Percentiles rank a stretch among this genome's conserved stretches.
Evolutionary conservation across 2,113 vertebrate genomes (phyloP).

Genomic region (Eubucco bourcierii): DNA sequence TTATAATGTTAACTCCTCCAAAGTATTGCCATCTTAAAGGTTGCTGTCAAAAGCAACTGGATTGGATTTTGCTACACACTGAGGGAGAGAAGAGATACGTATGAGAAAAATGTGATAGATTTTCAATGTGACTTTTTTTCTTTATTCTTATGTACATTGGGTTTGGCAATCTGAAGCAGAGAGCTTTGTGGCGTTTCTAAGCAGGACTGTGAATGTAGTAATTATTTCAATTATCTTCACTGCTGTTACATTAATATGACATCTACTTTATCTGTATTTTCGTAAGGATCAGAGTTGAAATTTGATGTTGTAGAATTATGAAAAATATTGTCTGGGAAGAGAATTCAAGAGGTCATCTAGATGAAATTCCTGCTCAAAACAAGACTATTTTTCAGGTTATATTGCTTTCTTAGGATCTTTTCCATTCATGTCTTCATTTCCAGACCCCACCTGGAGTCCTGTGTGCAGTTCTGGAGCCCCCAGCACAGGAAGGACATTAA

Average conservation of each 20-base stretch:
- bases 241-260: background rate
- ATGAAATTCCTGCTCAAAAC: background rate
- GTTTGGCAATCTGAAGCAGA: slow-evolving; percentile 22
- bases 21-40: slow-evolving; percentile 49
- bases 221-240: background rate
- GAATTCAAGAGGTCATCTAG: background rate
- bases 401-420: background rate
- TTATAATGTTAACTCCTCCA: slow-evolving; percentile 70
- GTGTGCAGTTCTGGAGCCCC: no score
- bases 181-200: background rate
- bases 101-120: background rate
- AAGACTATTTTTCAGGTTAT: background rate
- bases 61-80: slow-evolving; percentile 52
- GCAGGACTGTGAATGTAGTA: background rate
- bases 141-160: background rate
- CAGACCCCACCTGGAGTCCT: no score
- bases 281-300: background rate
- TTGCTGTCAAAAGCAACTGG: slow-evolving; percentile 62
- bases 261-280: background rate
- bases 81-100: background rate
- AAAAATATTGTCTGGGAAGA: background rate
- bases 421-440: background rate
- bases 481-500: no score
- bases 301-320: background rate
- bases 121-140: background rate